phyloP scores from a whole-genome alignment of 2,113 vertebrate species.

The Rhea pennata region DNA sequence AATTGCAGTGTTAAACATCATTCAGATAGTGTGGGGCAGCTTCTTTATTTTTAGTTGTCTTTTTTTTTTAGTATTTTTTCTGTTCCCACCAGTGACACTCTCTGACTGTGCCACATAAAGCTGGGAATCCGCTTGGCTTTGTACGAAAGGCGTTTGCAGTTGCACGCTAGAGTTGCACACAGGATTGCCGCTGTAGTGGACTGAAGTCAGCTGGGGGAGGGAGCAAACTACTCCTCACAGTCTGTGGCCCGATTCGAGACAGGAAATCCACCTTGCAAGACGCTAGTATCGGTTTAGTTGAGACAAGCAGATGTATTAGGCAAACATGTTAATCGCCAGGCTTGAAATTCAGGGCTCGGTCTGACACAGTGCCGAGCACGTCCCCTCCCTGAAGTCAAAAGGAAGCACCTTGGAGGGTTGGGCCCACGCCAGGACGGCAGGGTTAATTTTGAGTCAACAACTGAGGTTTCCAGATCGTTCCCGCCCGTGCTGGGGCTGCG shows the following conservation, averaged over 20 bases:
- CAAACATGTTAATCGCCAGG: conserved; percentile 47
- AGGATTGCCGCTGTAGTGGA: conserved; percentile 52
- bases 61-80: background rate
- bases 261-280: conserved; percentile 46
- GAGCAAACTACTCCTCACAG: background rate
- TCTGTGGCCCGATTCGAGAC: conserved; percentile 27
- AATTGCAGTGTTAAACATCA: background rate
- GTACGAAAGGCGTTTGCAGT: background rate
- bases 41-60: background rate
- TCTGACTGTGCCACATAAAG: conserved; percentile 1
- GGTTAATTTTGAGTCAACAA: conserved; percentile 44
- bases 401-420: conserved; percentile 62
- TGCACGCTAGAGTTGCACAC: conserved; percentile 20
- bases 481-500: background rate
- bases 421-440: conserved; percentile 29
- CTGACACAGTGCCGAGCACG: conserved; percentile 30
- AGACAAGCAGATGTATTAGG: conserved; percentile 49
- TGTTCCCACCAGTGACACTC: background rate
- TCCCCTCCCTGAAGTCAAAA: conserved; percentile 57
- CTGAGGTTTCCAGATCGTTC: conserved; percentile 47
- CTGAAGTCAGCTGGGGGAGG: conserved; percentile 13
- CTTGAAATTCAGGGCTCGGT: conserved; percentile 49
- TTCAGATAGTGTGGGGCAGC: background rate
- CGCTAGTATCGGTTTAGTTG: conserved; percentile 68
- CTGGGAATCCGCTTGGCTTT: background rate